phyloP scores from a whole-genome alignment of 2,113 vertebrate species.

The Spea multiplicata region DNA sequence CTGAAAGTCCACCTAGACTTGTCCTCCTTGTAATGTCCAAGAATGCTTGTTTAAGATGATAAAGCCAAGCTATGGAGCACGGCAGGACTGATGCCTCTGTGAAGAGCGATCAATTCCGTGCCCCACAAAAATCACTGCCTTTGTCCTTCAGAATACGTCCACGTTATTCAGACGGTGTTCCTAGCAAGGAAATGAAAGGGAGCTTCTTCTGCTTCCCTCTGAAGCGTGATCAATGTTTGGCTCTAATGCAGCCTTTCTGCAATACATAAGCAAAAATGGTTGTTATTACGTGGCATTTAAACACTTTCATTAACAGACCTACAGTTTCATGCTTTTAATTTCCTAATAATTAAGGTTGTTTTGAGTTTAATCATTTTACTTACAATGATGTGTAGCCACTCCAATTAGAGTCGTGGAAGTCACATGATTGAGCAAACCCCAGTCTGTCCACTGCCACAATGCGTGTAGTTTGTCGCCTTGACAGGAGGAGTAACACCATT shows the following conservation, averaged over 20 bases:
- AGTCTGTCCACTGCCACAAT: constrained; percentile 72
- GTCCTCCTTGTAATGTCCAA: constrained; percentile 9
- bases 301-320: not conserved
- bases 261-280: constrained; percentile 33
- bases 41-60: not conserved
- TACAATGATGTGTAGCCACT: constrained; percentile 56
- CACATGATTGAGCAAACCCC: constrained; percentile 90
- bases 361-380: constrained; percentile 19
- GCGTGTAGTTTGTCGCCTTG: constrained; percentile 67
- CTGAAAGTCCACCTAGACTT: not conserved
- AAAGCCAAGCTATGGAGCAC: not conserved
- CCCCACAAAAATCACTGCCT: constrained; percentile 20
- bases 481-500: constrained; percentile 66
- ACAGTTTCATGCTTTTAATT: no score
- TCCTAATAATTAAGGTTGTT: no score
- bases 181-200: constrained; percentile 23
- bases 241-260: constrained; percentile 59
- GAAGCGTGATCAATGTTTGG: constrained; percentile 43
- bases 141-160: constrained; percentile 12
- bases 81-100: not conserved
- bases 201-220: constrained; percentile 6
- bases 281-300: not conserved
- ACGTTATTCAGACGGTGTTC: constrained; percentile 10
- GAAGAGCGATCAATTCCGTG: not conserved
- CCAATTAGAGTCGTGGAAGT: constrained; percentile 49